phyloP scores from a whole-genome alignment of 2,797 vertebrate species.

The Megaceryle alcyon region DNA sequence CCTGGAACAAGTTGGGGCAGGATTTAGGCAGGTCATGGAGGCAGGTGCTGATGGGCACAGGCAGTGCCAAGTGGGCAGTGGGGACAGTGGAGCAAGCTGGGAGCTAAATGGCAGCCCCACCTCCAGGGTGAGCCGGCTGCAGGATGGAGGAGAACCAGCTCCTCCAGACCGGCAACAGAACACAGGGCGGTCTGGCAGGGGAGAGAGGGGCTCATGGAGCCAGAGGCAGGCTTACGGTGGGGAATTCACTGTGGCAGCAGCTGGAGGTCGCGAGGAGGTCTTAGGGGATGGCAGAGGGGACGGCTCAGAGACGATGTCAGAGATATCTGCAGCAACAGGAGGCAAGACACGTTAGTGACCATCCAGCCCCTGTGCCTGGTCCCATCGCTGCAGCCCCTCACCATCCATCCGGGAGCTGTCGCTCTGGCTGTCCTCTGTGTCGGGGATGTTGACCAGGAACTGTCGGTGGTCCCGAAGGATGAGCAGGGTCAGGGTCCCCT shows the following conservation, averaged over 20 bases:
- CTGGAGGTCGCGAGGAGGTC: slow-evolving; percentile 5
- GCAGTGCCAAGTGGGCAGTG: not conserved
- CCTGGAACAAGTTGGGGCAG: slow-evolving; percentile 69
- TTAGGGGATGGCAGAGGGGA: slow-evolving; percentile 49
- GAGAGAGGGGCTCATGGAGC: not conserved
- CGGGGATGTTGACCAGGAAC: slow-evolving; percentile 92
- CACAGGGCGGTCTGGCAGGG: not conserved
- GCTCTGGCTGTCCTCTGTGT: slow-evolving; percentile 84
- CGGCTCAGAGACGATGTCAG: slow-evolving; percentile 84
- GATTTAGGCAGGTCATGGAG: slow-evolving; percentile 48
- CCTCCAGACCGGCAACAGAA: not conserved
- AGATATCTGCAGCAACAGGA: slow-evolving; percentile 84
- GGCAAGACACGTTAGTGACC: not conserved
- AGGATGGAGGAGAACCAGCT: not conserved
- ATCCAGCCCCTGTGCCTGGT: not conserved
- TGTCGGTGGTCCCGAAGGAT: slow-evolving; percentile 88
- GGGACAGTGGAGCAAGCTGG: not conserved
- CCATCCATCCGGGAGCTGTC: slow-evolving; percentile 90
- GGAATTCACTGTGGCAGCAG: slow-evolving; percentile 77
- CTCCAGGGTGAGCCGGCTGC: not conserved
- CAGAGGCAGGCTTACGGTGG: slow-evolving; percentile 57
- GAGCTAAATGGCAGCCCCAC: not conserved
- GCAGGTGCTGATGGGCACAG: not conserved
- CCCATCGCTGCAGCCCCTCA: slow-evolving; percentile 7
- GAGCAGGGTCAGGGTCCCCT: slow-evolving; percentile 88